A percentile compares a stretch with the other conserved stretches of the same genome.
Conservation (phyloP, 2,113 vertebrate species). For the Apodemus sylvaticus region DNA sequence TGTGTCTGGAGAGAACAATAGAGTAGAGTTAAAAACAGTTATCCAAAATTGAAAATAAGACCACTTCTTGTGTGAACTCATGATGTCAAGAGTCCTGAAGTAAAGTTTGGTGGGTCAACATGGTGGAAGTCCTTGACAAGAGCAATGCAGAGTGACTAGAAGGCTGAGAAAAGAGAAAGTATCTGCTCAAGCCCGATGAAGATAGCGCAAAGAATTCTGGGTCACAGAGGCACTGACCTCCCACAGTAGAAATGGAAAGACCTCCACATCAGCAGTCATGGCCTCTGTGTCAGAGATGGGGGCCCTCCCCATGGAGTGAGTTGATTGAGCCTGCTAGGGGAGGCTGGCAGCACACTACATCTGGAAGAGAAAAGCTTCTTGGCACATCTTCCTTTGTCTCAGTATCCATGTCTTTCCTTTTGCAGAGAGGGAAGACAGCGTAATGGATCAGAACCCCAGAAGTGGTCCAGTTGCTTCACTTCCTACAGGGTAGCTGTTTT, state of each 20-base stretch:
- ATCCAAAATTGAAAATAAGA: not conserved
- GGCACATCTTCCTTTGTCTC: not conserved
- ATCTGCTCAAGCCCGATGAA: not conserved
- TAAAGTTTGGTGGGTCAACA: too few relatives aligned
- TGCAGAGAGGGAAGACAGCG: not conserved
- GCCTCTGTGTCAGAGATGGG: not conserved
- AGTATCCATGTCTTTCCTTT: not conserved
- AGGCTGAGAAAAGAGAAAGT: not conserved
- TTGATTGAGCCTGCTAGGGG: not conserved
- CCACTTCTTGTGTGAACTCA: not conserved
- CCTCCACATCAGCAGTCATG: not conserved
- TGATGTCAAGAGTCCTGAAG: not conserved
- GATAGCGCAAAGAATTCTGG: not conserved
- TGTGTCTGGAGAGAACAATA: too few relatives aligned
- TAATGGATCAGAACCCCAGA: not conserved
- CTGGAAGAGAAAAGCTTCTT: not conserved
- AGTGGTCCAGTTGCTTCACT: too few relatives aligned
- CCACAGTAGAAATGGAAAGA: not conserved
- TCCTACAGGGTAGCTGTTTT: fast-evolving
- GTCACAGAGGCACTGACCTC: not conserved
- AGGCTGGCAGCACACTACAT: too few relatives aligned
- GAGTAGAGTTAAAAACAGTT: not conserved
- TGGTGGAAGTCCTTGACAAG: not conserved
- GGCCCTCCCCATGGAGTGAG: not conserved
- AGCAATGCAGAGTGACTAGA: too few relatives aligned